Base-by-base conservation (phyloP, 1,140 invertebrate species). In the Dendrolimus kikuchii region DNA sequence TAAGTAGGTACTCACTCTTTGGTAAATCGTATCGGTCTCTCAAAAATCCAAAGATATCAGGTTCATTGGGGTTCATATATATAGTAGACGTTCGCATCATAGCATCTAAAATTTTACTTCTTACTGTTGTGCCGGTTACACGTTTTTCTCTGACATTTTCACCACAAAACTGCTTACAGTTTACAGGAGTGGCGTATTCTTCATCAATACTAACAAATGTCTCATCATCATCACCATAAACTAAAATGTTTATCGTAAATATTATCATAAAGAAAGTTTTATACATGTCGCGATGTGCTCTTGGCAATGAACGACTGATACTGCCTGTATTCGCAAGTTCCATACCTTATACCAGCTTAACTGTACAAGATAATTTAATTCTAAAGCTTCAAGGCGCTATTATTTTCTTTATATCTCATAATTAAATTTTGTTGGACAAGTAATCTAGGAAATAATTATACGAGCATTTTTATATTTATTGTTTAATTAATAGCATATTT, bases 1-100 rank as follows among this genome's bases (percentile, higher is more conserved):
- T 40, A 23, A 8, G 41, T 40, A 9, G 6, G 7, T 39, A 65
- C 69, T 66, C 59, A 74, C 80, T 76, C 69, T 73, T 71, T 6
- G 80, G 80, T 45, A 83, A 49, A 38, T 76, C 69, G 42, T 78
- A 83, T 43, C 72, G 55, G 46, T 83, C 77, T 52, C 63, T 62
- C 38, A 83, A 66, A 49, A 76, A 51, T 6, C 61, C 62, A 10
- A 83, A 68, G 40, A 73, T 48, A 36, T 83, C 72, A 0, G 64
- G 59, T 51, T 63, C 59, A 5, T 59, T 64, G 5, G 54, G 51
- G 38, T 64, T 65, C 2, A 68, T 51, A 7, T 59, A 41, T 23
- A 69, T 62, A 54, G 64, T 69, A 5, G 68, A 65, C 0, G 74
- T 74, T 4, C 60, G 62, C 49, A 78, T 53, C 74, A 83, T 81